Conservation (phyloP, 2,113 vertebrate species). For the Peromyscus californicus region DNA sequence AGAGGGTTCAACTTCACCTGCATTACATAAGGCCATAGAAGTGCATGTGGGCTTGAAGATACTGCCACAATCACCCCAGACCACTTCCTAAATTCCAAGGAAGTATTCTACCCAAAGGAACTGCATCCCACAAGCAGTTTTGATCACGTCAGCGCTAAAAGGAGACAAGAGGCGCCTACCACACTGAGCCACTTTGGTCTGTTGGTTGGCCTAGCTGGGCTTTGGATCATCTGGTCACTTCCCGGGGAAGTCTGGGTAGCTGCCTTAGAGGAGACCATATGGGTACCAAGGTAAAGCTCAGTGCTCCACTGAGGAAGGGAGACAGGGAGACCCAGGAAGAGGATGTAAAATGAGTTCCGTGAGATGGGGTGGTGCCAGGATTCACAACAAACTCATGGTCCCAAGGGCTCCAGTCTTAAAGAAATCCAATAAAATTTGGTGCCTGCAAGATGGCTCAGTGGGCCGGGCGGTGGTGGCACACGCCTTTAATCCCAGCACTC, state of each 20-base stretch:
- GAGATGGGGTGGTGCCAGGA: background rate
- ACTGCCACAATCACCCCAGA: background rate
- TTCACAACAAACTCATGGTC: background rate
- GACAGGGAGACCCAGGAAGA: background rate
- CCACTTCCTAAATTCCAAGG: background rate
- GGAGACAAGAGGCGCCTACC: background rate
- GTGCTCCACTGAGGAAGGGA: background rate
- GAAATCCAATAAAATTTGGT: background rate
- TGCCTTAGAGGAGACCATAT: background rate
- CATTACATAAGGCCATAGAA: background rate
- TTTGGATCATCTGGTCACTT: background rate
- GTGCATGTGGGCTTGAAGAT: background rate
- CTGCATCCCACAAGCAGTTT: background rate
- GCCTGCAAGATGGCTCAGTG: background rate
- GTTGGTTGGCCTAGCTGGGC: background rate
- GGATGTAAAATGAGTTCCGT: background rate
- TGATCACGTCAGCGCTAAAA: background rate
- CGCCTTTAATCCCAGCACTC: too few species aligned
- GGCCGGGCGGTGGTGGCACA: too few species aligned
- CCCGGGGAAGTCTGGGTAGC: background rate
- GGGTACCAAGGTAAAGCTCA: background rate
- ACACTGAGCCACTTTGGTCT: background rate
- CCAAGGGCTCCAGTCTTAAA: background rate
- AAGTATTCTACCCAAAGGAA: background rate
- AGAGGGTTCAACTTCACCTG: too few species aligned